Conservation (phyloP, 2,797 vertebrate genomes). For the Sylvia borin region DNA sequence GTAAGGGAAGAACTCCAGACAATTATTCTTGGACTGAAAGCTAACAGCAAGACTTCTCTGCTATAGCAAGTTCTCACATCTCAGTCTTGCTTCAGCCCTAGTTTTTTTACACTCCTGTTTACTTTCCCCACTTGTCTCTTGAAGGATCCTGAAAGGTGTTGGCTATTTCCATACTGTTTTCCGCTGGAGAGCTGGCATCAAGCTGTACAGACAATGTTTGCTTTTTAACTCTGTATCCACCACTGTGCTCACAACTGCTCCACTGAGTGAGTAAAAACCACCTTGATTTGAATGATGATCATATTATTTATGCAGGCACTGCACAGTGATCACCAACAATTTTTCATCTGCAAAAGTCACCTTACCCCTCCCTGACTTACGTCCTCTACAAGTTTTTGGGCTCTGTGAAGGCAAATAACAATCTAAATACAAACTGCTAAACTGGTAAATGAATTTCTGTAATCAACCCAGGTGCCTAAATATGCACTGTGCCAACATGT, state of each 20-base stretch:
- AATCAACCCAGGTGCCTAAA: background rate
- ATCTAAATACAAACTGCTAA: background rate
- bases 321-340: background rate
- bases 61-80: background rate
- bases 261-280: background rate
- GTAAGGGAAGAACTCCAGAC: background rate
- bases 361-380: background rate
- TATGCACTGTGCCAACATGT: rapidly evolving
- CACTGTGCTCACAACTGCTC: background rate
- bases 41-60: background rate
- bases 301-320: background rate
- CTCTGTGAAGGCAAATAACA: background rate
- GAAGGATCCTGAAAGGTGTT: background rate
- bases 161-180: background rate
- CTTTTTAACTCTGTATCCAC: background rate
- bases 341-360: background rate
- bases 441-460: background rate
- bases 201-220: background rate
- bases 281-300: background rate
- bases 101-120: background rate
- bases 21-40: background rate
- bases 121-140: background rate
- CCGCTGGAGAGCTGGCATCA: background rate
- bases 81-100: background rate
- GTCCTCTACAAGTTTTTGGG: background rate